These are phyloP conservation scores for Bugulina stolonifera DNA, from an alignment of 2,888 invertebrate genomes.

Conservation along the genomic window DNA sequence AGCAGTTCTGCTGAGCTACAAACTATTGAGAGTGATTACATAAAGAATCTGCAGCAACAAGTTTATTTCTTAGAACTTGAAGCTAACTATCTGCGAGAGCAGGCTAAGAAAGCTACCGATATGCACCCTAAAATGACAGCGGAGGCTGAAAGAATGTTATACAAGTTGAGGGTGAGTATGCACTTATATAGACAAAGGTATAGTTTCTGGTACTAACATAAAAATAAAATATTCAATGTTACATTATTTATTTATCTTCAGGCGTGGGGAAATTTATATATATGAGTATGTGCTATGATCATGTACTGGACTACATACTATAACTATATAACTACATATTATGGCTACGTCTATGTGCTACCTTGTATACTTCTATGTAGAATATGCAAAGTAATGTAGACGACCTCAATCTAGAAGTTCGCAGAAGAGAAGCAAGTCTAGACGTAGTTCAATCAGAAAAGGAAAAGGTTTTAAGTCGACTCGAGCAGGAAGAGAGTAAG, in stretches of 20 bases:
- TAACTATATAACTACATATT: background rate
- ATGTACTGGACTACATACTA: background rate
- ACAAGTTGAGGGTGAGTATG: conserved; percentile 46
- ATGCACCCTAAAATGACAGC: conserved; percentile 49
- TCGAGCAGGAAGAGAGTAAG: conserved; percentile 40
- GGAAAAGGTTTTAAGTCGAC: conserved; percentile 35
- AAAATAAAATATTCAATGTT: too few relatives aligned
- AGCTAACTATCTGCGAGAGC: conserved; percentile 51
- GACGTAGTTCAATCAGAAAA: conserved; percentile 39
- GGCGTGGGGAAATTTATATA: too few relatives aligned
- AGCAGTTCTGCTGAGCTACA: conserved; percentile 31
- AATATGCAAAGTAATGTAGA: conserved; percentile 47
- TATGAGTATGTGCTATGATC: too few relatives aligned
- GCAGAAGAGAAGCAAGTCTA: conserved; percentile 40
- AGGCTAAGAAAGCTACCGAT: conserved; percentile 48
- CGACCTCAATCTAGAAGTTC: conserved; percentile 39
- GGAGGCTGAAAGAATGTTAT: conserved; percentile 51
- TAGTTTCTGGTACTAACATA: too few relatives aligned
- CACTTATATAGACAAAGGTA: too few relatives aligned
- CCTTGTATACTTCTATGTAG: conserved; percentile 30
- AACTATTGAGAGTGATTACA: conserved; percentile 49
- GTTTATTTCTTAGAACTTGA: conserved; percentile 53
- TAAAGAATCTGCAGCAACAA: conserved; percentile 53
- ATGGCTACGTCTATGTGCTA: background rate
- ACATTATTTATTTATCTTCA: too few relatives aligned